A percentile compares a stretch with the other conserved stretches of the same genome.
Evolutionary conservation across 2,797 vertebrate species (phyloP).

Genomic region (Ataeniobius toweri): DNA sequence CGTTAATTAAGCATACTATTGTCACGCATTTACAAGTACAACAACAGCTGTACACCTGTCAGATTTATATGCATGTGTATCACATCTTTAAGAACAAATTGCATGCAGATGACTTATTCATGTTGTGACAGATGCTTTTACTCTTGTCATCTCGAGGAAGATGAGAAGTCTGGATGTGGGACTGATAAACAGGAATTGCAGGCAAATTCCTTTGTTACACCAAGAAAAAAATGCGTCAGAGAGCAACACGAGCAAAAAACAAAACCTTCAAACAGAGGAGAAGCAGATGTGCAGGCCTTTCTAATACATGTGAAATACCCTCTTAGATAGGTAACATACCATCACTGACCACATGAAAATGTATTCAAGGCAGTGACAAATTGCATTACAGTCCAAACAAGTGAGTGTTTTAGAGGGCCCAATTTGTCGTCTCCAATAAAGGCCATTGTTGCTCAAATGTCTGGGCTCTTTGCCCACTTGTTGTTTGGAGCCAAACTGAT

Average conservation of each 20-base stretch:
- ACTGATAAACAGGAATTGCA: slow-evolving; percentile 19
- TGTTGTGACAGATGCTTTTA: slow-evolving; percentile 25
- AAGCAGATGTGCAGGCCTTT: slow-evolving; percentile 25
- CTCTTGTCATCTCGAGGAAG: slow-evolving; percentile 36
- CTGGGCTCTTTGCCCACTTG: slow-evolving; percentile 73
- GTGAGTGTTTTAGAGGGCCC: slow-evolving; percentile 64
- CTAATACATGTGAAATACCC: slow-evolving; percentile 29
- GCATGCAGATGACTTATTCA: slow-evolving; percentile 28
- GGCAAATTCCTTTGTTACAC: slow-evolving; percentile 27
- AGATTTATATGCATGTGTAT: slow-evolving; percentile 27
- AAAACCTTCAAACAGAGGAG: slow-evolving; percentile 24
- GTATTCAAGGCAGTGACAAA: slow-evolving; percentile 66
- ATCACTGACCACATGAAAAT: slow-evolving; percentile 48
- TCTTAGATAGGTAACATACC: slow-evolving; percentile 44
- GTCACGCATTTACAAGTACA: slow-evolving; percentile 26
- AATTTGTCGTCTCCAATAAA: slow-evolving; percentile 81
- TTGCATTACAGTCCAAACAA: slow-evolving; percentile 58
- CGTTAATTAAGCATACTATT: slow-evolving; percentile 49
- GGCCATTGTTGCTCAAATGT: slow-evolving; percentile 66
- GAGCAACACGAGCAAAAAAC: slow-evolving; percentile 24
- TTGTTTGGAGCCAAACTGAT: slow-evolving; percentile 72
- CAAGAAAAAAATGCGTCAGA: slow-evolving; percentile 18
- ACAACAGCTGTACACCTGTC: slow-evolving; percentile 28
- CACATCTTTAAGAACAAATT: slow-evolving; percentile 48
- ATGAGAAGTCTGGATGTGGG: slow-evolving; percentile 20